Conservation (phyloP, 2,888 invertebrate genomes). For the Matsumyia berberina region DNA sequence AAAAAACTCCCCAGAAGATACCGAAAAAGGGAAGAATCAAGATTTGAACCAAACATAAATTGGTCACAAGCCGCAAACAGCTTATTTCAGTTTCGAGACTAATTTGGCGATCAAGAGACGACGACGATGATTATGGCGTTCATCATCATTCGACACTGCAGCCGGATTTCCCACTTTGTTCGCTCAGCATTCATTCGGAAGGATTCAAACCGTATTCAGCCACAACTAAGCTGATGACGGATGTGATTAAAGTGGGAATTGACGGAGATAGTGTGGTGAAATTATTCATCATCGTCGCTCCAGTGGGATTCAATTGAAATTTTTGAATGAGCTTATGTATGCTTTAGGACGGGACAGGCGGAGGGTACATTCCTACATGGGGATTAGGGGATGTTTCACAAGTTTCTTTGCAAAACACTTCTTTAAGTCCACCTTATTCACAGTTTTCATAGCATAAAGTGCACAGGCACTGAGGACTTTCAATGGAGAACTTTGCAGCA, state of each 20-base stretch:
- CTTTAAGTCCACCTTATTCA: slow-evolving; percentile 21
- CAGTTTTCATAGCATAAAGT: neutral
- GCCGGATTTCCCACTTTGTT: neutral
- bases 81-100: slow-evolving; percentile 34
- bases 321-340: slow-evolving; percentile 53
- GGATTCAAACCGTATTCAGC: slow-evolving; percentile 41
- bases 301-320: slow-evolving; percentile 35
- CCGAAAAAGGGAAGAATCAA: neutral
- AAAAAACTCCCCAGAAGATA: neutral
- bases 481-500: slow-evolving; percentile 46
- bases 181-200: slow-evolving; percentile 5
- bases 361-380: slow-evolving; percentile 12
- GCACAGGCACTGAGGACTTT: slow-evolving; percentile 34
- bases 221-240: slow-evolving; percentile 65
- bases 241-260: slow-evolving; percentile 71
- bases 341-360: too few species aligned
- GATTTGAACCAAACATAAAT: slow-evolving; percentile 25
- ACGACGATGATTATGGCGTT: slow-evolving; percentile 13
- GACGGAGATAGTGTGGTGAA: slow-evolving; percentile 10
- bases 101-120: slow-evolving; percentile 25
- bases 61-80: slow-evolving; percentile 41
- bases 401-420: slow-evolving; percentile 25
- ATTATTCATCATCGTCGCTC: slow-evolving; percentile 46
- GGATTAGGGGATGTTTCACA: slow-evolving; percentile 55
- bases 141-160: slow-evolving; percentile 44